A percentile compares a stretch with the other conserved stretches of the same genome.
phyloP scores from a whole-genome alignment of 2,113 vertebrate species.

The Pachypanchax playfairii region DNA sequence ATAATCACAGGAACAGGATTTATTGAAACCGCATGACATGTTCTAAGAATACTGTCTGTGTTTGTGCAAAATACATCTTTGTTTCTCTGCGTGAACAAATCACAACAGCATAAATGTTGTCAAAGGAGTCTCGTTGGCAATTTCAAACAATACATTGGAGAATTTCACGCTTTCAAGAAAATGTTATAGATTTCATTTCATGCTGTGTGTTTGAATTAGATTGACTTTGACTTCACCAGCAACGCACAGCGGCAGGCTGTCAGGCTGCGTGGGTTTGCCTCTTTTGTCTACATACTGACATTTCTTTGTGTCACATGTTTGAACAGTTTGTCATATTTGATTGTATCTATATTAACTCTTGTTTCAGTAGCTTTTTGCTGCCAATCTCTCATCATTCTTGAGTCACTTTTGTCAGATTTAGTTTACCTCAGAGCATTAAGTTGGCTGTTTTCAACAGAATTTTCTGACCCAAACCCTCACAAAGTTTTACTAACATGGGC shows the following conservation, averaged over 20 bases:
- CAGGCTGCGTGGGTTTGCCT: neutral
- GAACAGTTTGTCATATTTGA: conserved; percentile 3
- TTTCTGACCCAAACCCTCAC: neutral
- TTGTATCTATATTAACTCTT: conserved; percentile 3
- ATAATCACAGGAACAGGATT: neutral
- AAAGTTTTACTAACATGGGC: neutral
- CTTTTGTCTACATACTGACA: neutral
- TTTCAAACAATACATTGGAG: conserved; percentile 55
- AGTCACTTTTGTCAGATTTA: neutral
- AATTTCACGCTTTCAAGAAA: conserved; percentile 43
- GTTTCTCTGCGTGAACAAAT: conserved; percentile 5
- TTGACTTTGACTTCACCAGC: conserved; percentile 18
- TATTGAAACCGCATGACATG: neutral
- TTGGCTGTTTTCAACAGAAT: neutral
- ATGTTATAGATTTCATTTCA: conserved; percentile 33
- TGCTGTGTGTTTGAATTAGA: neutral
- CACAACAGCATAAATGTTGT: conserved; percentile 35
- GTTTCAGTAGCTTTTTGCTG: conserved; percentile 5
- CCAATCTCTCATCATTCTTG: neutral
- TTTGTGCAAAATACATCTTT: conserved; percentile 23
- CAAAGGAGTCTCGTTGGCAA: conserved; percentile 43
- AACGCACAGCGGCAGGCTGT: neutral
- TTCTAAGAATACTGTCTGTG: conserved; percentile 16
- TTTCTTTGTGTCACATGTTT: conserved; percentile 11
- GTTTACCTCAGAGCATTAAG: neutral